Conservation (phyloP, 1,140 invertebrate genomes). For the Phthorimaea operculella region DNA sequence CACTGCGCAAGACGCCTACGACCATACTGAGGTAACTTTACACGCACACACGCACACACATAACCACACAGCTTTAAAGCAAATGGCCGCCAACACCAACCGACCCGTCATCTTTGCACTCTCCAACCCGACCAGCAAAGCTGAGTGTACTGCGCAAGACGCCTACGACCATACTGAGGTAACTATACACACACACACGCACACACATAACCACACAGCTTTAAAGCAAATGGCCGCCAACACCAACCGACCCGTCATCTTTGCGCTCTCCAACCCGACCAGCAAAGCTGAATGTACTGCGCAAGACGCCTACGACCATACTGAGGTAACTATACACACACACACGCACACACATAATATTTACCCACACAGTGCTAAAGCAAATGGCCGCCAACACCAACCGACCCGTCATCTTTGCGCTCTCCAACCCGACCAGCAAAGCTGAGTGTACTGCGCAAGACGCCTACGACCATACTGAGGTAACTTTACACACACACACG, state of each 20-base stretch:
- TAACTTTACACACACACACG: too few relatives aligned
- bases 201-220: constrained; percentile 82
- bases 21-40: constrained; percentile 89
- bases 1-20: too few relatives aligned
- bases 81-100: constrained; percentile 85
- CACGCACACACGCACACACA: too few relatives aligned
- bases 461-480: too few relatives aligned
- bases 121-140: too few relatives aligned
- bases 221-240: constrained; percentile 85
- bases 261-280: too few relatives aligned
- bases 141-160: too few relatives aligned
- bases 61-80: too few relatives aligned
- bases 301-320: constrained; percentile 87
- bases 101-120: too few relatives aligned
- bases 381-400: constrained; percentile 90
- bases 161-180: constrained; percentile 88
- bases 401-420: constrained; percentile 91
- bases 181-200: too few relatives aligned
- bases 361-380: constrained; percentile 85
- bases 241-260: constrained; percentile 88
- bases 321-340: constrained; percentile 83
- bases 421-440: constrained; percentile 96
- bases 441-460: too few relatives aligned
- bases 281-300: constrained; percentile 98
- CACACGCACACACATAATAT: too few relatives aligned